These are phyloP conservation scores for Noctua comes DNA, from an alignment of 2,888 invertebrate genomes.

Conservation along the genomic window DNA sequence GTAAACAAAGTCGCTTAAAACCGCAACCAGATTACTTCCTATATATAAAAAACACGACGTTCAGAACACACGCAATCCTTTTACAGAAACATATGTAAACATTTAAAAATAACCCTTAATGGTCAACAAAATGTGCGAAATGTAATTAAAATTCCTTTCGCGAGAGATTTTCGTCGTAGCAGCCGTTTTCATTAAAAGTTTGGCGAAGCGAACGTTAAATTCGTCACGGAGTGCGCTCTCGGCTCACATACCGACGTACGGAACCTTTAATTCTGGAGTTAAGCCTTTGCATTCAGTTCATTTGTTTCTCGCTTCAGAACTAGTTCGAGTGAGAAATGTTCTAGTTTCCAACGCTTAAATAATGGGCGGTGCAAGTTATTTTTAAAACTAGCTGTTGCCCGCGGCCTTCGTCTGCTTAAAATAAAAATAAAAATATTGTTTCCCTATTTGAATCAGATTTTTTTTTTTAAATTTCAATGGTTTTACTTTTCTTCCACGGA, in stretches of 20 bases:
- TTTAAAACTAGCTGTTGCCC: background rate
- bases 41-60: slow-evolving; percentile 4
- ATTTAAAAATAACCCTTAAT: slow-evolving; percentile 47
- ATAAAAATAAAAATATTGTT: no score
- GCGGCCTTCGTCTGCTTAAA: no score
- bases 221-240: slow-evolving; percentile 40
- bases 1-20: background rate
- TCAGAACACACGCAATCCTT: slow-evolving; percentile 20
- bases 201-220: slow-evolving; percentile 56
- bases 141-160: slow-evolving; percentile 66
- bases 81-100: slow-evolving; percentile 26
- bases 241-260: slow-evolving; percentile 41
- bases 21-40: background rate
- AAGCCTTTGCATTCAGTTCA: slow-evolving; percentile 42
- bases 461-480: no score
- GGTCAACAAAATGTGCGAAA: slow-evolving; percentile 57
- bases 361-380: background rate
- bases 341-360: background rate
- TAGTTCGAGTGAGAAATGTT: background rate
- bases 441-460: no score
- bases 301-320: slow-evolving; percentile 25
- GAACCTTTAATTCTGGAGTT: slow-evolving; percentile 33
- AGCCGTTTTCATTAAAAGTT: slow-evolving; percentile 68
- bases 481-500: no score
- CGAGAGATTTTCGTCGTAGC: slow-evolving; percentile 55